These are phyloP conservation scores for Coracias cyanogaster DNA, from an alignment of 2,797 vertebrate species.

Conservation along the genomic window DNA sequence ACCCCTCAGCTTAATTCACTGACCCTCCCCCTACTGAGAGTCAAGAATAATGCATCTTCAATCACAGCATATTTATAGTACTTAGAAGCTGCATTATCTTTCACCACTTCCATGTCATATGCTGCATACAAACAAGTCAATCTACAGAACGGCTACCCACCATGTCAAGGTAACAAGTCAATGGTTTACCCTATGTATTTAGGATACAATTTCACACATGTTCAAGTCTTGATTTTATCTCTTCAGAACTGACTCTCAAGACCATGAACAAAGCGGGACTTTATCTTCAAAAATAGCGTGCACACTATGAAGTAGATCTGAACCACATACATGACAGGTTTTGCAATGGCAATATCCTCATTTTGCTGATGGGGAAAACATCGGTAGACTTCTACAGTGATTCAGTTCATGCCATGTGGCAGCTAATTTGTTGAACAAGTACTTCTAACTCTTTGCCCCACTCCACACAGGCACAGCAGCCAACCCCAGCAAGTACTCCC, in stretches of 20 bases:
- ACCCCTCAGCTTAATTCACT: conserved; percentile 7
- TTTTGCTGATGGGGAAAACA: background rate
- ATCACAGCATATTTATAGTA: background rate
- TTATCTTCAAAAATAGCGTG: background rate
- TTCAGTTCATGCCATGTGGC: background rate
- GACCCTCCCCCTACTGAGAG: background rate
- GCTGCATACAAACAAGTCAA: background rate
- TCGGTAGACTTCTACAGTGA: background rate
- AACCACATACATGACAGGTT: background rate
- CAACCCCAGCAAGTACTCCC: background rate
- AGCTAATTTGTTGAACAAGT: background rate
- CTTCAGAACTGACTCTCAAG: background rate
- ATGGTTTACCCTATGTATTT: background rate
- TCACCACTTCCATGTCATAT: background rate
- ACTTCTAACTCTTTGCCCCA: background rate
- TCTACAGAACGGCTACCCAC: background rate
- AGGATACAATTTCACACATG: background rate
- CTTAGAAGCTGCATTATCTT: background rate
- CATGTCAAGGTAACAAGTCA: background rate
- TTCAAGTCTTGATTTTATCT: background rate
- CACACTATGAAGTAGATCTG: background rate
- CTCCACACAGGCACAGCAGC: background rate
- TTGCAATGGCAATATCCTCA: background rate
- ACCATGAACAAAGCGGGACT: background rate
- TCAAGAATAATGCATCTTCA: background rate